A percentile compares a stretch with the other conserved stretches of the same genome.
Conservation (phyloP, 2,888 invertebrate genomes). For the Oeneis ivallda region DNA sequence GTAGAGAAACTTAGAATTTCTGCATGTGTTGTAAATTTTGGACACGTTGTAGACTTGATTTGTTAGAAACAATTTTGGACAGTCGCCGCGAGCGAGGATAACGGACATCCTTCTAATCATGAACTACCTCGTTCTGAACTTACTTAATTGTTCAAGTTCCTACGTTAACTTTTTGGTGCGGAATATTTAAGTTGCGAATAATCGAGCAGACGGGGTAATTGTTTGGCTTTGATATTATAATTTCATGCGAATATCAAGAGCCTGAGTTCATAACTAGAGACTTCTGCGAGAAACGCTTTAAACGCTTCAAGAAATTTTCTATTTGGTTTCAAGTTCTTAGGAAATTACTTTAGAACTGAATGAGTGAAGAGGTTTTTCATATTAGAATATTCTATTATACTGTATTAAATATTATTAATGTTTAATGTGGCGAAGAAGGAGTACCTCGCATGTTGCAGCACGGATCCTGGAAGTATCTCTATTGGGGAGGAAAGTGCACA, state of each 20-base stretch:
- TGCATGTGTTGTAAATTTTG: constrained; percentile 11
- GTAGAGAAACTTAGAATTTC: constrained; percentile 8
- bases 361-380: background rate
- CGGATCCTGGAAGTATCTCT: too few relatives aligned
- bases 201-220: constrained; percentile 31
- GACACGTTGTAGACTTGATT: constrained; percentile 43
- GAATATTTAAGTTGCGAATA: constrained; percentile 36
- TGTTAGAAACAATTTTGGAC: constrained; percentile 62
- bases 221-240: constrained; percentile 35
- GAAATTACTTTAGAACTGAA: background rate
- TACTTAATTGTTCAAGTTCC: constrained; percentile 56
- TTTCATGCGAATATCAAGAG: constrained; percentile 24
- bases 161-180: constrained; percentile 37
- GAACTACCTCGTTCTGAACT: constrained; percentile 51
- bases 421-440: too few relatives aligned
- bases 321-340: constrained; percentile 8
- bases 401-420: background rate
- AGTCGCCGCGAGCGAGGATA: constrained; percentile 65
- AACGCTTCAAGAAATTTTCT: constrained; percentile 8
- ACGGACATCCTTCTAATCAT: constrained; percentile 64
- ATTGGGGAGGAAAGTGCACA: too few relatives aligned
- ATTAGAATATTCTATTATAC: background rate
- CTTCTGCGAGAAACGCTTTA: constrained; percentile 6
- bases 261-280: constrained; percentile 18
- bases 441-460: too few relatives aligned